Evolutionary conservation across 2,113 vertebrate species (phyloP), one percentile per base, ranked within the genome.

Genomic region (Tupaia tana): DNA sequence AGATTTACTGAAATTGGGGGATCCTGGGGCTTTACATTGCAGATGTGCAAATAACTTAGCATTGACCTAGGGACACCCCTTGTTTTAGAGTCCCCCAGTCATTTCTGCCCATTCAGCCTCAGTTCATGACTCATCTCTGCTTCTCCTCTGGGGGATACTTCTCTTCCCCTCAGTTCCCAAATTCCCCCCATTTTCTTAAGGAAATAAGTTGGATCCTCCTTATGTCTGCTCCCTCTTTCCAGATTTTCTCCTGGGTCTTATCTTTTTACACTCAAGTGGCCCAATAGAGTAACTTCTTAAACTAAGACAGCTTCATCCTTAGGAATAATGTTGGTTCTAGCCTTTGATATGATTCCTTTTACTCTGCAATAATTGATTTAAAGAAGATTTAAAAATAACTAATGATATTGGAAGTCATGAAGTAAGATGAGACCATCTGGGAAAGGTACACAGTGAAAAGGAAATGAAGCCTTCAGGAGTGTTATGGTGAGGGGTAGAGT

Each of bases 241-340:
- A 63, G 54, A 74, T 43, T 67, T 90, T 89, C 6, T 10, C 56
- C 70, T 27, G 4, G 3, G 6, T 78, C 70, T 90, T 81, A 69
- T 31, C 20, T 56, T 66, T 64, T 70, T 59, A 7, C 7, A 66
- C 10, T 18, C 52, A 67, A 83, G 66, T 79, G 59, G 4, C 9
- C 59, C 67, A 88, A 14, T 69, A 74, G 67, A 1, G 9, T 84
- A 43, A 81, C 67, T 89, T 84, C 56, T 59, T 86, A 59, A 25
- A 64, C 16, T 10, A 85, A 93, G 7, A 66, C 14, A 82, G 11
- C 52, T 91, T 56, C 18, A 80, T 34, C 25, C 16, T 79, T 67
- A 73, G n/a, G 67, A 82, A 82, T 52, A 93, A 75, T 89, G 93
- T 91, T 75, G 85, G 11, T 80, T 87, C 15, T 27, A 78, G 9